These are phyloP conservation scores for Bujurquina vittata DNA, from an alignment of 2,113 vertebrate genomes.

Conservation along the genomic window DNA sequence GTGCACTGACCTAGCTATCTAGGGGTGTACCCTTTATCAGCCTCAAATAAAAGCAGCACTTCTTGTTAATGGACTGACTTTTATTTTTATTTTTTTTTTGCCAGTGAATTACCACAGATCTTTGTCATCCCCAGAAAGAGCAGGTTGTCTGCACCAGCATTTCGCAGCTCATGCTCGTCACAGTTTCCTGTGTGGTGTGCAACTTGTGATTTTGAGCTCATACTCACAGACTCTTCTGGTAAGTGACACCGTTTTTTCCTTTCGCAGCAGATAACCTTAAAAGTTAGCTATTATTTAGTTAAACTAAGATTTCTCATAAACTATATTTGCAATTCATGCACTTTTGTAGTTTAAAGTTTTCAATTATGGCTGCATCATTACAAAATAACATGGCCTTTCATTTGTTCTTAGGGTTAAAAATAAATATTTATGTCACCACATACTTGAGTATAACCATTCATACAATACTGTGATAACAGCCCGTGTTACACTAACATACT, in stretches of 20 bases:
- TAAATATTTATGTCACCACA: neutral
- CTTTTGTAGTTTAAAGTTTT: neutral
- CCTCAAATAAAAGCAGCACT: neutral
- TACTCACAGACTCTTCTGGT: constrained; percentile 64
- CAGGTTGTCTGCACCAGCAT: constrained; percentile 44
- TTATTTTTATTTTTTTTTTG: neutral
- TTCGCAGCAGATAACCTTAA: constrained; percentile 1
- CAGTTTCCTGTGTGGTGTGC: constrained; percentile 79
- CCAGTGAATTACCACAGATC: constrained; percentile 40
- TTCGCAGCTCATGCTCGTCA: constrained; percentile 63
- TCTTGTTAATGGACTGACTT: constrained; percentile 6
- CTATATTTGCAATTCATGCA: neutral
- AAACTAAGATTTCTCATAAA: neutral
- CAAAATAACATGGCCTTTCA: neutral
- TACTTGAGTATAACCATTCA: neutral
- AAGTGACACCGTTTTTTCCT: constrained; percentile 53
- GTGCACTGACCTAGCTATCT: neutral
- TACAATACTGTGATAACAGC: neutral
- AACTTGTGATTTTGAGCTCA: constrained; percentile 58
- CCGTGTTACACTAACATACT: neutral
- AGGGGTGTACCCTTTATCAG: neutral
- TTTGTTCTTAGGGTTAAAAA: neutral
- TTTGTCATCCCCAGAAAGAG: constrained; percentile 61
- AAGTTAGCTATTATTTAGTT: neutral
- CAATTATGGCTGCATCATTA: neutral